These are phyloP conservation scores for Geotrypetes seraphini DNA, from an alignment of 2,797 vertebrate species.

Conservation along the genomic window DNA sequence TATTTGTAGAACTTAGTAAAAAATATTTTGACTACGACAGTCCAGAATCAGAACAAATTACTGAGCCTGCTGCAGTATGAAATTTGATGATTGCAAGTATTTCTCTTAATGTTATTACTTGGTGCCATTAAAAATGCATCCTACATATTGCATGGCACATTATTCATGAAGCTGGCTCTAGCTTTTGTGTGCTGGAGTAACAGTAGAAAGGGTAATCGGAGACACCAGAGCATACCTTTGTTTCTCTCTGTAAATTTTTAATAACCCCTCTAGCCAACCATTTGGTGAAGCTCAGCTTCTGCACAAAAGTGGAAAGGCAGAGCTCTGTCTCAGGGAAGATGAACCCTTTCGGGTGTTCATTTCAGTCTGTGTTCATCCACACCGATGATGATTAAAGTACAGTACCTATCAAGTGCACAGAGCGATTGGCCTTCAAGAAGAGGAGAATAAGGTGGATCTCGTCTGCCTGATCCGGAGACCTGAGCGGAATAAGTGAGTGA, in stretches of 20 bases:
- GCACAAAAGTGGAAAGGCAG: slow-evolving; percentile 62
- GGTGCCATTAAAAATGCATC: slow-evolving; percentile 62
- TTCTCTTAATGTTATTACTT: slow-evolving; percentile 55
- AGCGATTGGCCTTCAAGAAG: slow-evolving; percentile 63
- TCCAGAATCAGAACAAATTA: slow-evolving; percentile 58
- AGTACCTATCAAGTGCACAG: slow-evolving; percentile 64
- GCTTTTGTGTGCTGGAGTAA: slow-evolving; percentile 64
- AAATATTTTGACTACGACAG: slow-evolving; percentile 11
- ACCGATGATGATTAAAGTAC: slow-evolving; percentile 59
- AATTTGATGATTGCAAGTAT: slow-evolving; percentile 61
- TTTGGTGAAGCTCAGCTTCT: slow-evolving; percentile 65
- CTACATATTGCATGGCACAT: slow-evolving; percentile 62
- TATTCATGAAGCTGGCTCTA: slow-evolving; percentile 66
- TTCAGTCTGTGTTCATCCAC: slow-evolving; percentile 54
- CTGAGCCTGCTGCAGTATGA: slow-evolving; percentile 29
- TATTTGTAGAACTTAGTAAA: background rate
- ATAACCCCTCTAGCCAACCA: slow-evolving; percentile 67
- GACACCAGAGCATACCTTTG: slow-evolving; percentile 60
- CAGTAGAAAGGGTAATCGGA: slow-evolving; percentile 59
- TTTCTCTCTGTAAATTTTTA: slow-evolving; percentile 69
- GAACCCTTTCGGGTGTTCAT: slow-evolving; percentile 56
- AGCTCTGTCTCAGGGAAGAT: slow-evolving; percentile 48
- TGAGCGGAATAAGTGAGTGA: slow-evolving; percentile 30
- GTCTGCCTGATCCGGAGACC: slow-evolving; percentile 59
- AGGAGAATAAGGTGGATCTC: slow-evolving; percentile 54